Base-by-base conservation (phyloP, 2,797 vertebrate species). In the Notoglanidium macrostoma region DNA sequence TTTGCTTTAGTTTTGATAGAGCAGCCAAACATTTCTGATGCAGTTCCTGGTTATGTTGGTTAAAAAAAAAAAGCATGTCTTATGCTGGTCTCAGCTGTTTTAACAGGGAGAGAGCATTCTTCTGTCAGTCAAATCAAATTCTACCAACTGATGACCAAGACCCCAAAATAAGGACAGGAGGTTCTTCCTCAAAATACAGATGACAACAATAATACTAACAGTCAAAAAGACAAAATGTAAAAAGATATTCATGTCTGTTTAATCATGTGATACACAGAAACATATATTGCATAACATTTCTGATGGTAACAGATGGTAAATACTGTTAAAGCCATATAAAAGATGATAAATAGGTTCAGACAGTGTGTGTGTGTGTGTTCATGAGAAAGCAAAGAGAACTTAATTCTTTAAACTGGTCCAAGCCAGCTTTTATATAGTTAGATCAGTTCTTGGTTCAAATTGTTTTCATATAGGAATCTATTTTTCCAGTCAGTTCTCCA, bases 401-500 rank as follows among this genome's bases (percentile, higher is more conserved):
- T 17, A 51, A 10, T 55, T 78, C 29, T 78, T 23, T 35, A 32
- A 79, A 57, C 54, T 57, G 29, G 54, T 79, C 51, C 76, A 55
- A 23, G 11, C 49, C 54, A 57, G 54, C 17, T 78, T 35, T 55
- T n/a, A 29, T 8, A 54, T 54, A 3, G 17, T 57, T n/a, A 35
- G 35, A 35, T 55, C 23, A 35, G 59, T 55, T 51, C 68, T 44
- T 63, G 46, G 32, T 79, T 79, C 19, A 79, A 59, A 40, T 35
- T 5, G 23, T 57, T 79, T 79, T 40, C 77, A 57, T 59, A 59
- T 9, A 12, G 15, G 61, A 7, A 35, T 87, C 54, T 59, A 23
- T 49, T 44, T 23, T 65, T 74, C 55, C 21, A 94, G 49, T 90
- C 93, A 63, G 87, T 92, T 32, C 79, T 90, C 92, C 7, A 95